Base-by-base conservation (phyloP, 2,888 invertebrate species). In the Phaonia tiefii region DNA sequence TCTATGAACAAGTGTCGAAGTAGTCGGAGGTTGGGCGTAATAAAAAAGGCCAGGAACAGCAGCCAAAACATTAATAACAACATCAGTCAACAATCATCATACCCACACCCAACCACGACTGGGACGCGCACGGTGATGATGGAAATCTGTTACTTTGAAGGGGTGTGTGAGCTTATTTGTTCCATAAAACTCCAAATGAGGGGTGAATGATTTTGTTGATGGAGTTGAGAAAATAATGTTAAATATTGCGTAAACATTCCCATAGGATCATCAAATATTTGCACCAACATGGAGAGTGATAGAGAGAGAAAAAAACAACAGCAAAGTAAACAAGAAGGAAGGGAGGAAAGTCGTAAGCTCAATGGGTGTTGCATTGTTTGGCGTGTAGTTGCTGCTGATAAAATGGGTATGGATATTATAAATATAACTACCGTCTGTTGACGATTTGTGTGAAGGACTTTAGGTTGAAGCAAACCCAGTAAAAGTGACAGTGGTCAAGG, bases 1-100 rank as follows among this genome's bases (percentile, higher is more conserved):
- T 89, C 89, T 85, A 89, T 89, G 86, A 89, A 86, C 85, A 87
- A 87, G 86, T 88, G 88, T 86, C 89, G 87, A 8, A 8, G 31
- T 31, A 31, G 3, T 31, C 31, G 31, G 4, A 31, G 87, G 85
- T 15, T 86, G 86, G 86, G 85, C 85, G 84, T 84, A 85, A 84
- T 83, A 85, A 85, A 82, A 20, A 13, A 39, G 2, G 10, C 10
- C 39, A 60, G 39, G 37, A 77, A 46, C 22, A 70, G 10, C 22
- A 72, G 65, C 46, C 70, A 72, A 73, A 51, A 10, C 51, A 20
- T 17, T 10, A 51, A 17, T 17, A 51, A 20, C 51, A 51, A 15
- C 49, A n/a, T 15, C 17, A 17, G 49, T 4, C 22, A 81, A 73
- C 76, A 80, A 84, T 79, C 82, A 66, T 66, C 67, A 80, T 58